Percentiles rank a stretch among this genome's conserved stretches.
Conservation (phyloP, 2,888 invertebrate genomes). For the Acholoe squamosa region DNA sequence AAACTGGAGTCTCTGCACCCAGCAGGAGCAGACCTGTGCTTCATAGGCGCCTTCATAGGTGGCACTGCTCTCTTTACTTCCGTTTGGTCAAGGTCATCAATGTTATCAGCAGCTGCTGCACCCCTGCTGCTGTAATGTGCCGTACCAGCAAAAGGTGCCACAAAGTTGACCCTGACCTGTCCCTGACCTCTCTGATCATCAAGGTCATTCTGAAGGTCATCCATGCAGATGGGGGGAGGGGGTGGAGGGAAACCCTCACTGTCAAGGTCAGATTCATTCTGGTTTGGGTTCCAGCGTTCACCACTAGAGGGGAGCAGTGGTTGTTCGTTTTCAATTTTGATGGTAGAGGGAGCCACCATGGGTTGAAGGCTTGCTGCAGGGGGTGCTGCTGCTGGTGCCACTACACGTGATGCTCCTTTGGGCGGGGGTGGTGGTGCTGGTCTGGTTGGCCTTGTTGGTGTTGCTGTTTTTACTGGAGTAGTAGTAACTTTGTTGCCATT, state of each 20-base stretch:
- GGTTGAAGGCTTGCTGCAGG: neutral
- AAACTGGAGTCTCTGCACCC: slow-evolving; percentile 1
- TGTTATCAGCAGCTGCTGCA: neutral
- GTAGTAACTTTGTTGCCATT: neutral
- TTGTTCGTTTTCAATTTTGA: neutral
- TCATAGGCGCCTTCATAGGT: neutral
- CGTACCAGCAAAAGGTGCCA: neutral
- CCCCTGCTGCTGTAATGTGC: neutral
- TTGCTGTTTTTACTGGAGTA: neutral
- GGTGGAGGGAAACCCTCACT: slow-evolving; percentile 52
- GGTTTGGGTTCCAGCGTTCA: neutral
- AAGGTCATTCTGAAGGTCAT: neutral
- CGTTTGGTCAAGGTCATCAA: slow-evolving; percentile 21
- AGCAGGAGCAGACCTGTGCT: neutral
- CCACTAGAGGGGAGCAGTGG: slow-evolving; percentile 6
- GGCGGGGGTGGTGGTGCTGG: neutral
- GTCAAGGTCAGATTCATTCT: neutral
- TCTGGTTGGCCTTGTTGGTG: neutral
- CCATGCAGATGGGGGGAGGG: slow-evolving; percentile 47
- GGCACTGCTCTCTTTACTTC: slow-evolving; percentile 26
- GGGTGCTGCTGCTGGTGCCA: neutral
- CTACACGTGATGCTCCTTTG: neutral
- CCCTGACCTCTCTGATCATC: neutral
- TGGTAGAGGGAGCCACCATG: neutral
- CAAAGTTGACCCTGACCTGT: slow-evolving; percentile 1